phyloP scores from a whole-genome alignment of 2,888 invertebrate genomes.

The Drosophila fulvimacula region DNA sequence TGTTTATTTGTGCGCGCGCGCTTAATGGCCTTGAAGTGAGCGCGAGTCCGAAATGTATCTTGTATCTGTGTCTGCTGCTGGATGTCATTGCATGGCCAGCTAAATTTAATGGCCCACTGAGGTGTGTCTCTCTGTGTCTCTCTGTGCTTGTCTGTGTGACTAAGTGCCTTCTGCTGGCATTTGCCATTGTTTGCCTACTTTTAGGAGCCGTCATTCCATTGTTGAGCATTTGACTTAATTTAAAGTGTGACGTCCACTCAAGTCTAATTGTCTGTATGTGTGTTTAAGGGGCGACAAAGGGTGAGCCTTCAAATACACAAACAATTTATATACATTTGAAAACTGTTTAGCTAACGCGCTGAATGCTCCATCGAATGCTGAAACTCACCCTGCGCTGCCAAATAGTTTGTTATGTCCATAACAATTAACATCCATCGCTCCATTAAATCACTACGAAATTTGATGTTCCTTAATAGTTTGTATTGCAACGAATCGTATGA shows the following conservation, averaged over 20 bases:
- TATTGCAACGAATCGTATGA: background rate
- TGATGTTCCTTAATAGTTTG: constrained; percentile 10
- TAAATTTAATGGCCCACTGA: constrained; percentile 67
- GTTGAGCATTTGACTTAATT: constrained; percentile 67
- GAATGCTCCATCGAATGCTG: constrained; percentile 31
- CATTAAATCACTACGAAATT: constrained; percentile 31
- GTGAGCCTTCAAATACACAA: background rate
- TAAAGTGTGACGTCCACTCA: constrained; percentile 57
- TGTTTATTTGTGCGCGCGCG: constrained; percentile 44
- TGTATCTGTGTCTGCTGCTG: constrained; percentile 36
- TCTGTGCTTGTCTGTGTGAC: constrained; percentile 25
- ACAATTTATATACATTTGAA: constrained; percentile 24
- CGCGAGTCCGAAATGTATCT: constrained; percentile 61
- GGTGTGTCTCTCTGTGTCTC: constrained; percentile 11
- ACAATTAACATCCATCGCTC: constrained; percentile 40
- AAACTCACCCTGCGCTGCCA: constrained; percentile 34
- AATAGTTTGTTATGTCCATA: constrained; percentile 32
- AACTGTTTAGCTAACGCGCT: constrained; percentile 44
- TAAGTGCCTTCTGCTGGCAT: constrained; percentile 34
- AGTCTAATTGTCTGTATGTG: constrained; percentile 57
- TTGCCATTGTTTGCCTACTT: constrained; percentile 64
- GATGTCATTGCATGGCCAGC: constrained; percentile 42
- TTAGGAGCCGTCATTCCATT: constrained; percentile 54
- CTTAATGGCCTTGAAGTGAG: constrained; percentile 57
- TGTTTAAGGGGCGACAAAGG: constrained; percentile 13